Conservation (phyloP, 2,888 invertebrate genomes). For the Dynastes tityus region DNA sequence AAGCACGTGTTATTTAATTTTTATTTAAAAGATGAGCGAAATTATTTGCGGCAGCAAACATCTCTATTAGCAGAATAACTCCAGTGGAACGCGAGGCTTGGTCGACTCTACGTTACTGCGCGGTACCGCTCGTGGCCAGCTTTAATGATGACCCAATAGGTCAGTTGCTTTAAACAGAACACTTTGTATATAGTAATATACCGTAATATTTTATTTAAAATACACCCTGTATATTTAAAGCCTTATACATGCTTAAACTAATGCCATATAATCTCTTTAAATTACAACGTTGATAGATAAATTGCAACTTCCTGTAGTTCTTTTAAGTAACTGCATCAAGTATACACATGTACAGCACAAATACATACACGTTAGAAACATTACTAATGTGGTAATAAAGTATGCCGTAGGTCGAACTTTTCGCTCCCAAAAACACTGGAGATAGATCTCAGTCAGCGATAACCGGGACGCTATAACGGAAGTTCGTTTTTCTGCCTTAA, state of each 20-base stretch:
- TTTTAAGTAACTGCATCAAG: slow-evolving; percentile 37
- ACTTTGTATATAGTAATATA: not conserved
- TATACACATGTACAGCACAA: not conserved
- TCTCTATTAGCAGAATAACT: too few relatives aligned
- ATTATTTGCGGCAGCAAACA: too few relatives aligned
- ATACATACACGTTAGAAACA: not conserved
- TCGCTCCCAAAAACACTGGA: not conserved
- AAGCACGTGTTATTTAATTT: too few relatives aligned
- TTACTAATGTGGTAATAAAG: not conserved
- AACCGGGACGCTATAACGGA: not conserved
- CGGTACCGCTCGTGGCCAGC: too few relatives aligned
- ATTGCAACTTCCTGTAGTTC: slow-evolving; percentile 37
- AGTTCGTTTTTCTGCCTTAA: not conserved
- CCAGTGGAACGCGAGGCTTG: too few relatives aligned
- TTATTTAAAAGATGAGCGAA: too few relatives aligned
- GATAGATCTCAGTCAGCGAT: not conserved
- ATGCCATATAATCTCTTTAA: slow-evolving; percentile 33
- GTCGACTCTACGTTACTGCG: too few relatives aligned
- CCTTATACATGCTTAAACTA: not conserved
- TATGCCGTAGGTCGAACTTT: not conserved
- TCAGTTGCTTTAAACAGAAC: too few relatives aligned
- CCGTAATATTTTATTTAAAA: not conserved
- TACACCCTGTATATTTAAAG: not conserved
- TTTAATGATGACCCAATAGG: too few relatives aligned
- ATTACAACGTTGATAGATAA: slow-evolving; percentile 40